Conservation (phyloP, 1,140 invertebrate genomes). For the Procambarus clarkii region DNA sequence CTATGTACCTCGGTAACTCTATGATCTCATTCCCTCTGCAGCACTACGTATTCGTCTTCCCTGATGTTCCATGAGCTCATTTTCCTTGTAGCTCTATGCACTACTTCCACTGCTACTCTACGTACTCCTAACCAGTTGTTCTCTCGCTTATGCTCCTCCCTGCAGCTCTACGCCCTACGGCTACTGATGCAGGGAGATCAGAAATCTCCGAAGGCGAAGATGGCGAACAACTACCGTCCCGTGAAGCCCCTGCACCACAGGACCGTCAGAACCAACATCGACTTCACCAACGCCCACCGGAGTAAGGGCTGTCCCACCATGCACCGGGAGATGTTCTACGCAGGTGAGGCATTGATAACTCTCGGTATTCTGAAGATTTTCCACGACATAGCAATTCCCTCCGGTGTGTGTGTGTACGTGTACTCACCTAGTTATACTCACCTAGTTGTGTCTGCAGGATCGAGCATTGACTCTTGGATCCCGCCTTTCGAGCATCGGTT, state of each 20-base stretch:
- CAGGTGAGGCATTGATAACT: conserved; percentile 79
- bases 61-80: too few relatives aligned
- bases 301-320: conserved; percentile 90
- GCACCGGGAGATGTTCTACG: conserved; percentile 91
- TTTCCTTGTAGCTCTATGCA: too few relatives aligned
- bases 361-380: background rate
- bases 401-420: background rate
- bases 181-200: conserved; percentile 91
- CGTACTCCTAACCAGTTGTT: too few relatives aligned
- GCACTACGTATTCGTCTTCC: too few relatives aligned
- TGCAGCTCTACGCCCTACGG: conserved; percentile 86
- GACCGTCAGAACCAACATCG: conserved; percentile 96
- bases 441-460: too few relatives aligned
- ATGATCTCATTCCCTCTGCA: too few relatives aligned
- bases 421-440: too few relatives aligned
- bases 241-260: conserved; percentile 92
- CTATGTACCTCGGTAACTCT: too few relatives aligned
- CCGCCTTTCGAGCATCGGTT: too few relatives aligned
- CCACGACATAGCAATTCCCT: background rate
- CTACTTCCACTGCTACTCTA: too few relatives aligned
- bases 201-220: conserved; percentile 88
- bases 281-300: conserved; percentile 86
- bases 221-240: conserved; percentile 96
- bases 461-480: too few relatives aligned
- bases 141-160: conserved; percentile 23